Evolutionary conservation across 2,888 invertebrate genomes (phyloP), one percentile per base, ranked within the genome.

Genomic region (Tinea pellionella): DNA sequence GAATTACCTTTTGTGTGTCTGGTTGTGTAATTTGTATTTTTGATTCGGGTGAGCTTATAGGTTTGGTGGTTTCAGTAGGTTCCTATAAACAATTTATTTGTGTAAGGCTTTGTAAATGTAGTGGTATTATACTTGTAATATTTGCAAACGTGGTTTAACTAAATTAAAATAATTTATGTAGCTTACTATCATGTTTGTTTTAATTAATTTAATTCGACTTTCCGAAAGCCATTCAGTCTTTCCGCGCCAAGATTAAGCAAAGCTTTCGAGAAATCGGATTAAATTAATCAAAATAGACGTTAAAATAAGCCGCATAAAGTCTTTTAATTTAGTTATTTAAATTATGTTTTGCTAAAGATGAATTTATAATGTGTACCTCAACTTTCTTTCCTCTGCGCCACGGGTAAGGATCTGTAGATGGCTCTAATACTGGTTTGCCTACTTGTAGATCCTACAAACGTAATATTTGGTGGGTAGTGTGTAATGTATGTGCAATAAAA

Each of bases 361-460:
- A 6, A 3, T 24, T 24, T 3, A 24, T 24, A 3, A 2, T 24
- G 24, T 24, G 24, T 41, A 55, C 55, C 55, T 55, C 24, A 16
- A 18, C n/a, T 19, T 55, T 29, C n/a, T 62, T 73, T 75, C 63
- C 72, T 73, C 66, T 74, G 71, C 64, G 73, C 47, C 47, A 47
- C 9, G 47, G 47, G 16, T 47, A 47, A 15, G n/a, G 3, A n/a
- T 47, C 47, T 15, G 15, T 47, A n/a, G 47, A 2, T n/a, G 47
- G 13, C 13, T 47, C 47, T 47, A 47, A 16, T 16, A n/a, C 2
- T 4, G 15, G 47, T 42, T 12, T 42, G 13, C 13, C 47, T 16
- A 47, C 16, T 16, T 13, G 13, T 47, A 2, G 41, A n/a, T 47
- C 47, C 47, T 47, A 47, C 13, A 47, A 47, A 47, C 15, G 15